A percentile compares a stretch with the other conserved stretches of the same genome.
phyloP scores from a whole-genome alignment of 1,140 invertebrate species.

The Triops cancriformis region DNA sequence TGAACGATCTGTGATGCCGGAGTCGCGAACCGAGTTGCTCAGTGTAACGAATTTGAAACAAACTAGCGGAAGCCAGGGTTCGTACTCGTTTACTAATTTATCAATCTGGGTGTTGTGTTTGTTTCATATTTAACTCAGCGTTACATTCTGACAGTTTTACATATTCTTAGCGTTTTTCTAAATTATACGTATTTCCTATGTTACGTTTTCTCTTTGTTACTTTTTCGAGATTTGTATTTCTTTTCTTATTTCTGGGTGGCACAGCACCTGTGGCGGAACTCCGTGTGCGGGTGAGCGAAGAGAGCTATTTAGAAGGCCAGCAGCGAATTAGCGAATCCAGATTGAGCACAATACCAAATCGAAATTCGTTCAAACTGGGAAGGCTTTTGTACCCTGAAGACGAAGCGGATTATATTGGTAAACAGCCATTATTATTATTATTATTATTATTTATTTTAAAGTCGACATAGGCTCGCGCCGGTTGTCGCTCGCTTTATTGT shows the following conservation, averaged over 20 bases:
- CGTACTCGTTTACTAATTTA: background rate
- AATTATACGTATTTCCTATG: too few species aligned
- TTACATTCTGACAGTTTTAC: too few species aligned
- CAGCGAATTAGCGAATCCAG: background rate
- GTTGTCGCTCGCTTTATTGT: too few species aligned
- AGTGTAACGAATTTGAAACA: background rate
- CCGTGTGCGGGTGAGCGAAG: background rate
- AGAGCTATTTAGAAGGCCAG: background rate
- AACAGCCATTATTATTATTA: background rate
- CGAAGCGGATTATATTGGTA: background rate
- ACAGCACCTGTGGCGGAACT: background rate
- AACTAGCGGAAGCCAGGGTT: background rate
- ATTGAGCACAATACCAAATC: background rate
- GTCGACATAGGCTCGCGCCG: too few species aligned
- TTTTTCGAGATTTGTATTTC: background rate
- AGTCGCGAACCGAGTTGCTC: background rate
- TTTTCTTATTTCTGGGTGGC: background rate
- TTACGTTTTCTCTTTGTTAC: background rate
- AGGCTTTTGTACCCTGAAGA: background rate
- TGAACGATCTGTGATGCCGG: background rate
- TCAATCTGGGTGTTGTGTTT: too few species aligned
- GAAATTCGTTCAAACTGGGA: background rate
- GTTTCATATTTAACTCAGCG: too few species aligned
- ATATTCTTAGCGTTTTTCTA: too few species aligned
- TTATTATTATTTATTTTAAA: background rate